Evolutionary conservation across 35 echinoderm and acorn worm species (phyloP), one percentile per base, ranked within the genome.

Genomic region (Acanthaster planci): DNA sequence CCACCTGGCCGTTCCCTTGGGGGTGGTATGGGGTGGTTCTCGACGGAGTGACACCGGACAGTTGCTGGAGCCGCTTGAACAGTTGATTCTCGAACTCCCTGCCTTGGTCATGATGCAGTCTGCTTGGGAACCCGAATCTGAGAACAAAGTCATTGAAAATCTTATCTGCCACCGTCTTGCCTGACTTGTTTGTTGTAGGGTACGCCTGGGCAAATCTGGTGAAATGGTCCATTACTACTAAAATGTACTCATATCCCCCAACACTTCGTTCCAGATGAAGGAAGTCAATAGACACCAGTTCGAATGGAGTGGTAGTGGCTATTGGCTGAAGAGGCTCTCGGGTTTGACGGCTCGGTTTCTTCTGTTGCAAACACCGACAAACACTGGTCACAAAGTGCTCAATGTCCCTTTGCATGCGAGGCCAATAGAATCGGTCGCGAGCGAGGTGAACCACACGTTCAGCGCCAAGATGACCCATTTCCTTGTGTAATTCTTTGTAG

Each of bases 11-110:
- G 55, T 93, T 89, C 10, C 90, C 78, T 38, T 83, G 30, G 2
- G 90, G 85, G 51, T 92, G 90, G 40, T 92, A 92, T 44, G 90
- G 90, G 37, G 90, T 85, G 2, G 82, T 90, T 8, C 82, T 21
- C 8, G 82, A 78, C 39, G 60, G 39, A 40, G 36, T n/a, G 7
- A 90, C 53, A 19, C 88, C 88, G 0, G 57, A 36, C 15, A 90
- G 60, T 54, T 90, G 32, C 55, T 90, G 87, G 6, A 94, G 81
- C 38, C 77, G 81, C 17, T 81, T 35, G 19, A 94, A 90, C n/a
- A 94, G 32, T 32, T 85, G 77, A 26, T 85, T 93, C 51, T 92
- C 78, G 78, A 92, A 92, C 39, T 88, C 79, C 21, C 85, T 60
- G 26, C 85, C 78, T 52, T 92, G 90, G 52, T 88, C 90, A 60